A percentile compares a stretch with the other conserved stretches of the same genome.
Conservation (phyloP, 2,113 vertebrate species). For the Anthoscopus minutus region DNA sequence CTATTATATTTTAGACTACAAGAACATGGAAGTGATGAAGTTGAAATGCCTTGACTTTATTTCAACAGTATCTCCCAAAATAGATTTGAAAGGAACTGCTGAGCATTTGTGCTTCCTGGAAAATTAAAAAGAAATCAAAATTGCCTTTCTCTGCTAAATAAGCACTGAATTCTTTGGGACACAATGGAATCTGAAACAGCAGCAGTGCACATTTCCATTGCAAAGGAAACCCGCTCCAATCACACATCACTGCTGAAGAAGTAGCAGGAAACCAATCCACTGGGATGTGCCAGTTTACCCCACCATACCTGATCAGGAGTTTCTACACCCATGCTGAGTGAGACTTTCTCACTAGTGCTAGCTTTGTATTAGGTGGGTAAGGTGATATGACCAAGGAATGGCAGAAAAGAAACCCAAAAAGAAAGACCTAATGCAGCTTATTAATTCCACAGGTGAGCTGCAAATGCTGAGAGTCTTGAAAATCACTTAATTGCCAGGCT, state of each 20-base stretch:
- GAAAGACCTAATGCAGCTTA: neutral
- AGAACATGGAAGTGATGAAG: neutral
- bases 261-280: neutral
- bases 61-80: neutral
- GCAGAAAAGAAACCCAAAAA: neutral
- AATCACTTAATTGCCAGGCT: slow-evolving; percentile 25
- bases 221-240: neutral
- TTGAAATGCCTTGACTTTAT: neutral
- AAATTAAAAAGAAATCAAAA: neutral
- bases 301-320: neutral
- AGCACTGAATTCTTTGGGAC: neutral
- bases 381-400: neutral
- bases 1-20: neutral
- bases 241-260: accelerated
- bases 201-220: neutral
- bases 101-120: neutral
- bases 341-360: neutral
- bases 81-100: neutral
- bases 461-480: neutral
- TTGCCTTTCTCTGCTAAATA: neutral
- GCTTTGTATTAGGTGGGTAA: neutral
- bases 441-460: slow-evolving; percentile 37
- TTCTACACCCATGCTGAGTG: neutral
- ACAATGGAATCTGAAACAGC: neutral
- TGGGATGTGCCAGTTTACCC: neutral